Evolutionary conservation across 1,140 invertebrate species (phyloP), one percentile per base, ranked within the genome.

Genomic region (Tetranychus urticae): DNA sequence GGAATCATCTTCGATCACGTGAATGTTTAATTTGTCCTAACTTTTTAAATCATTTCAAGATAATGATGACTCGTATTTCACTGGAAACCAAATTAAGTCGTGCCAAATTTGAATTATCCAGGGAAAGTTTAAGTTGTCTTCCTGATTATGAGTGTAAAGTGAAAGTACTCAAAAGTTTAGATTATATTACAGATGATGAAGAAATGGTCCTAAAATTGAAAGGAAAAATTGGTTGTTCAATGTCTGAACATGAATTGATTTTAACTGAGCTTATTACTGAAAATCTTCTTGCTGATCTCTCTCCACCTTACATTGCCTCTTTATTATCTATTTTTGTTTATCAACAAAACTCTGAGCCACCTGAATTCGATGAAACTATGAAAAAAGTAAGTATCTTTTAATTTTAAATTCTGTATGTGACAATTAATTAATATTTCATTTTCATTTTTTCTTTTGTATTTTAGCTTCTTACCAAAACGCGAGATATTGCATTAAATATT

Each of bases 261-360:
- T 84, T 98, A 55, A 97, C 92, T 0, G 94, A 99, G 74, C 72
- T 98, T 2, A 82, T 99, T n/a, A 82, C 97, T 61, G 80, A 87
- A 62, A 93, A 97, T 74, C 79, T 90, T 58, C 80, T 99, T 56
- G 70, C 75, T 58, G 81, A 87, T 67, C 78, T 88, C 48, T 78
- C 81, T 66, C 83, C 88, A 0, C 81, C 85, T 1, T 90, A 97
- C 74, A 93, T 98, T 56, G 91, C 90, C 2, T 86, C 91, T 1
- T 69, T 94, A 13, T 72, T 97, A 5, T 96, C 91, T 0, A 82
- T 23, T 94, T 89, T 73, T 87, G 96, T 75, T 83, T 83, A 58
- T 85, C 83, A 69, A 72, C 81, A 76, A 71, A 68, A 42, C 39
- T 42, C 39, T 62, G 70, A 78, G 33, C 10, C 55, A 35, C 33